A percentile compares a stretch with the other conserved stretches of the same genome.
Evolutionary conservation across 2,888 invertebrate species (phyloP).

Genomic region (Frankliniella fusca): DNA sequence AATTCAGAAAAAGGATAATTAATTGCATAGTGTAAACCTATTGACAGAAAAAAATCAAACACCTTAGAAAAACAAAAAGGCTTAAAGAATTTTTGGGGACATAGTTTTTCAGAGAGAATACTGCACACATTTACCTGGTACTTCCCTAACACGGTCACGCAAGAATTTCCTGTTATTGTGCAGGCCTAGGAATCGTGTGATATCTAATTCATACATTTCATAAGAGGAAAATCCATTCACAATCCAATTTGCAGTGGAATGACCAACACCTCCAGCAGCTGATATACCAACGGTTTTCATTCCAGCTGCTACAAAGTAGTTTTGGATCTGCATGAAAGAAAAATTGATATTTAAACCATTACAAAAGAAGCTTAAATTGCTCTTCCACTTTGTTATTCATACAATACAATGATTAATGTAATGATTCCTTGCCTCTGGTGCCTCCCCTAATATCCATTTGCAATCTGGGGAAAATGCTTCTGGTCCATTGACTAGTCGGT

Average conservation of each 20-base stretch:
- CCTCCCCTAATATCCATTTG: conserved; percentile 91
- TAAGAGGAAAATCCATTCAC: conserved; percentile 72
- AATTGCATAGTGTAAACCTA: conserved; percentile 70
- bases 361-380: conserved; percentile 7
- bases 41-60: background rate
- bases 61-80: background rate
- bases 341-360: background rate
- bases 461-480: conserved; percentile 97
- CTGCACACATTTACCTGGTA: conserved; percentile 62
- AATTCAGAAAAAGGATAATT: conserved; percentile 84
- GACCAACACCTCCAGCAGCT: conserved; percentile 92
- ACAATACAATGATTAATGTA: background rate
- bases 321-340: conserved; percentile 60
- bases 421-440: conserved; percentile 68
- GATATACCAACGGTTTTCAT: conserved; percentile 96
- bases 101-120: conserved; percentile 24
- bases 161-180: conserved; percentile 94
- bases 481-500: conserved; percentile 80
- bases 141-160: conserved; percentile 84
- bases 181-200: conserved; percentile 82
- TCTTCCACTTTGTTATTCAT: background rate
- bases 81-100: conserved; percentile 29
- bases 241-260: conserved; percentile 82
- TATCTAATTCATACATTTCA: conserved; percentile 85
- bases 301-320: conserved; percentile 90